phyloP scores from a whole-genome alignment of 2,888 invertebrate species.

The Tetranychus piercei region DNA sequence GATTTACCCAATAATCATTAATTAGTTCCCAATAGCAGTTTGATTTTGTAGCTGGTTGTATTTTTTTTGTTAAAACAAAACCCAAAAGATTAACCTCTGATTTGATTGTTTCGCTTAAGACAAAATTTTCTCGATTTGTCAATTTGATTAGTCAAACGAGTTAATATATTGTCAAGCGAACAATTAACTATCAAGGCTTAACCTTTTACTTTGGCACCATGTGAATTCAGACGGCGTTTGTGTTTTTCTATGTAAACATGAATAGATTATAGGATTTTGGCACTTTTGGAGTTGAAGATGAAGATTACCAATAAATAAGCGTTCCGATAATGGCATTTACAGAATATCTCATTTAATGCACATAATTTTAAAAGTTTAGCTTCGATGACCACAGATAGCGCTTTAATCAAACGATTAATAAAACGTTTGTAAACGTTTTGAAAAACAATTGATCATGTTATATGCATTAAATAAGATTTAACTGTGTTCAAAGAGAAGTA shows the following conservation, averaged over 20 bases:
- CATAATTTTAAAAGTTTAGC: too few species aligned
- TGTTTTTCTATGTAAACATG: neutral
- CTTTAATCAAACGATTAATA: too few species aligned
- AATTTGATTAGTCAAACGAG: too few species aligned
- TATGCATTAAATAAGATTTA: too few species aligned
- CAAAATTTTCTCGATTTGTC: too few species aligned
- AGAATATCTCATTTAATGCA: too few species aligned
- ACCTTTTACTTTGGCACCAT: neutral
- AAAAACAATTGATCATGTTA: too few species aligned
- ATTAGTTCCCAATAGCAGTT: neutral
- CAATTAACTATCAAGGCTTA: neutral
- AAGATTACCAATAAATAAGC: neutral
- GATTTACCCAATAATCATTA: neutral
- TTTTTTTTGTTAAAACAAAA: neutral
- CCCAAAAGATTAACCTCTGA: neutral
- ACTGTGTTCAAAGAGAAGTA: too few species aligned
- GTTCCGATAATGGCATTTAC: too few species aligned
- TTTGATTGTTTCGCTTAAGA: neutral
- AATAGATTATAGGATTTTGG: neutral
- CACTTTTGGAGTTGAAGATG: neutral
- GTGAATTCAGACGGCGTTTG: neutral
- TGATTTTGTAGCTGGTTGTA: neutral
- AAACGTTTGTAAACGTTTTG: too few species aligned
- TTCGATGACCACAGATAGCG: too few species aligned
- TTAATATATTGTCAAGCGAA: neutral